Base-by-base conservation (phyloP, 1,140 invertebrate genomes). In the Coenobita brevimanus region DNA sequence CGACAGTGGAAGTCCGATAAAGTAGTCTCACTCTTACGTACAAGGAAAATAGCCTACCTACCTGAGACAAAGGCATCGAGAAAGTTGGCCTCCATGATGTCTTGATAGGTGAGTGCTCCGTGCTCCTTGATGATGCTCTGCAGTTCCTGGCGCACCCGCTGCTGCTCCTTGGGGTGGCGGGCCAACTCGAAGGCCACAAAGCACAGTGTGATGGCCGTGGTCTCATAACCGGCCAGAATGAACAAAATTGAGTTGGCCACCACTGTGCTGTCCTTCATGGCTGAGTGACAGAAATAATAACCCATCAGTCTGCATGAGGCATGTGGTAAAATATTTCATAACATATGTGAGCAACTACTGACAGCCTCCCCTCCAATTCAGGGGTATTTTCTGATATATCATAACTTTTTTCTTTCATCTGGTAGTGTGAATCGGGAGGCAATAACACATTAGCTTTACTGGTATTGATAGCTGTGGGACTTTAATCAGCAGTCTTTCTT, bases 201-300 rank as follows among this genome's bases (percentile, higher is more conserved):
- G 15, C 91, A 80, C 13, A 94, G 89, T 0, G 93, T 90, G 41
- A 91, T 92, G 4, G 93, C 91, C 10, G 93, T 93, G 0, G 93
- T 94, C 43, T 94, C 93, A 79, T 92, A 94, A 41, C 93, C 93
- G 67, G 92, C 92, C 10, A 93, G 27, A 33, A 92, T 81, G 83
- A 92, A 92, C 0, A 92, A 73, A 3, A 92, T 60, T 17, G 84
- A 82, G 78, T 92, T 90, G 24, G 91, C 91, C 17, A 91, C 73
- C 3, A 94, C 89, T 57, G 92, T 92, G 3, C 92, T 89, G 8
- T 84, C 62, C 8, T 69, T 86, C 33, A 91, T 43, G 15, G 36
- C 82, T 88, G 67, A n/a, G 30, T n/a, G n/a, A n/a, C n/a, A n/a
- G n/a, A n/a, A n/a, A n/a, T n/a, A n/a, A n/a, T n/a, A n/a, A n/a